A percentile compares a stretch with the other conserved stretches of the same genome.
These are phyloP conservation scores for Diadumene lineata DNA, from an alignment of 92 coral and sea anemone genomes.

Conservation along the genomic window DNA sequence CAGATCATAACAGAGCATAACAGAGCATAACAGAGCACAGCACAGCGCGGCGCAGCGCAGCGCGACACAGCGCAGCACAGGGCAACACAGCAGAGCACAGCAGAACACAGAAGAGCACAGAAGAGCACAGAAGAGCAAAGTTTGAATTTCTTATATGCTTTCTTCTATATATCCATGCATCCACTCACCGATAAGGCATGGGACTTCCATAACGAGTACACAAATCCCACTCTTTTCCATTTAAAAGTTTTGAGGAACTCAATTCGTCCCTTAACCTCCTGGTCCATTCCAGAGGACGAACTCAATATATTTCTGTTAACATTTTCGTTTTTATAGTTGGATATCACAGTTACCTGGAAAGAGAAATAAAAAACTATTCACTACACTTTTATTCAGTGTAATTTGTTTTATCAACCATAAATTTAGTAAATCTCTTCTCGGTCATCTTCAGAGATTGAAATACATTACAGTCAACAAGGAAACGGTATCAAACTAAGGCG, in stretches of 20 bases:
- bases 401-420: too few relatives aligned
- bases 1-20: background rate
- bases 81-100: background rate
- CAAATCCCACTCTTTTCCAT: slow-evolving; percentile 67
- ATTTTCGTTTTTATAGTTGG: background rate
- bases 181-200: background rate
- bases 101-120: background rate
- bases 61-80: background rate
- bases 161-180: background rate
- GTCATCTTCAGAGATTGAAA: too few relatives aligned
- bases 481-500: too few relatives aligned
- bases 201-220: slow-evolving; percentile 25
- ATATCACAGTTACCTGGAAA: background rate
- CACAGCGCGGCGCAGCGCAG: background rate
- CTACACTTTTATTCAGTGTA: too few relatives aligned
- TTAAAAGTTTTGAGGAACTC: slow-evolving; percentile 50
- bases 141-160: too few relatives aligned
- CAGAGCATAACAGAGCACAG: background rate
- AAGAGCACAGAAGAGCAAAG: background rate
- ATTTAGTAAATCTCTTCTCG: too few relatives aligned
- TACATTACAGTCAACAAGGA: too few relatives aligned
- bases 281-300: background rate
- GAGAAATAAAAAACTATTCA: too few relatives aligned
- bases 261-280: slow-evolving; percentile 39
- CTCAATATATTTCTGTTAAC: background rate